phyloP scores from a whole-genome alignment of 1,140 invertebrate genomes.

The Nasonia giraulti region DNA sequence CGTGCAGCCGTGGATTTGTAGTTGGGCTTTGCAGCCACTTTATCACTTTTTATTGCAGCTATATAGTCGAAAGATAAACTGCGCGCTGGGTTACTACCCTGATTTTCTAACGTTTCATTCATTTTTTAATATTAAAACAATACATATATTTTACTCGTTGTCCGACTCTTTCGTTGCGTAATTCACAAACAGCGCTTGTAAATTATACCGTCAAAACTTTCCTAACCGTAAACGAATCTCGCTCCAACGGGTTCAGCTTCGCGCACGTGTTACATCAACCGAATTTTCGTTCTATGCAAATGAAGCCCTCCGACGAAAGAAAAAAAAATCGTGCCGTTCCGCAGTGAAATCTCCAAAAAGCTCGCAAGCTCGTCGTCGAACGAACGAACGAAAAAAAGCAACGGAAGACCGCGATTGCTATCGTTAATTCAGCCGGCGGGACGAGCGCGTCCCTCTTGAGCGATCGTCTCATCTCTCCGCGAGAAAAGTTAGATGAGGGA shows the following conservation, averaged over 20 bases:
- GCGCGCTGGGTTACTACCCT: background rate
- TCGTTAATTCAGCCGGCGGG: constrained; percentile 65
- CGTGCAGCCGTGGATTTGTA: background rate
- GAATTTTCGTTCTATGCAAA: background rate
- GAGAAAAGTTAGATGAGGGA: constrained; percentile 74
- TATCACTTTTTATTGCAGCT: background rate
- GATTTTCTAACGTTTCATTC: too few species aligned
- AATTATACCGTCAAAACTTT: too few species aligned
- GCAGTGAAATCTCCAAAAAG: constrained; percentile 19
- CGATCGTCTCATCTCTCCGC: constrained; percentile 70
- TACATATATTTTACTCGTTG: too few species aligned
- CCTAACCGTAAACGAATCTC: too few species aligned
- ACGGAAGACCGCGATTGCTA: constrained; percentile 30
- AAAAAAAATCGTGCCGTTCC: background rate
- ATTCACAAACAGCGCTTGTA: too few species aligned
- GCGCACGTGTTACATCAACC: too few species aligned
- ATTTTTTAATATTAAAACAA: too few species aligned
- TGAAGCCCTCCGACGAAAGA: background rate
- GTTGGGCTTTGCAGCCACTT: background rate
- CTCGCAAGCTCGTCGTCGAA: background rate
- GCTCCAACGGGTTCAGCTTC: too few species aligned
- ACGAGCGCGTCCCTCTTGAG: constrained; percentile 67
- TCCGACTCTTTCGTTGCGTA: too few species aligned
- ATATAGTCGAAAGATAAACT: background rate
- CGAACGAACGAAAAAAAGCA: background rate